Percentiles rank a stretch among this genome's conserved stretches.
Evolutionary conservation across 2,888 invertebrate species (phyloP).

Genomic region (Acleris sparsana): DNA sequence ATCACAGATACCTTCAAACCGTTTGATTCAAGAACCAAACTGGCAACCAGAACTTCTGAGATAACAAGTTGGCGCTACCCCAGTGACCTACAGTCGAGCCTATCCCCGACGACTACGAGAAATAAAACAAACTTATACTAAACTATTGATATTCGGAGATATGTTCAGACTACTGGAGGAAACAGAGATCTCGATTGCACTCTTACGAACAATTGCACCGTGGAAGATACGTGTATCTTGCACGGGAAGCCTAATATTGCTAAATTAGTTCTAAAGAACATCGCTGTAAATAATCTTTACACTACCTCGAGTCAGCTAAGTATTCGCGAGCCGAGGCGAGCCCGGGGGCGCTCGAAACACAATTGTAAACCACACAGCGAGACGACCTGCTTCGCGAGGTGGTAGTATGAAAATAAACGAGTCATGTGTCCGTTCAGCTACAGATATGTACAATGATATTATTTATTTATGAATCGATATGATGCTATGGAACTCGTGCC

Average conservation of each 20-base stretch:
- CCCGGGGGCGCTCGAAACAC: neutral
- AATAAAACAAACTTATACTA: constrained; percentile 34
- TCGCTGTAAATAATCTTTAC: constrained; percentile 27
- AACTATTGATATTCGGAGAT: constrained; percentile 36
- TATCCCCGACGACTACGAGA: neutral
- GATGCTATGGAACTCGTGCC: constrained; percentile 29
- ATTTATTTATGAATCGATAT: constrained; percentile 46
- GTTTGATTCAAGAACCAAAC: neutral
- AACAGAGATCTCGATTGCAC: constrained; percentile 35
- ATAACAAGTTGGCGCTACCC: neutral
- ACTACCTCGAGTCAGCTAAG: neutral
- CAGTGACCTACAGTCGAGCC: neutral
- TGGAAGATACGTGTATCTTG: constrained; percentile 14
- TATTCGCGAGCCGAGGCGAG: neutral
- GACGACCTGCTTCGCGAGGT: constrained; percentile 19
- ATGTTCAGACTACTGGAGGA: constrained; percentile 29
- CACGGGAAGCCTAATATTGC: constrained; percentile 31
- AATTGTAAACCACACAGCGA: neutral
- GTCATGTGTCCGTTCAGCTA: constrained; percentile 26
- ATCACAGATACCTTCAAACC: neutral
- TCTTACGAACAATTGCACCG: constrained; percentile 11
- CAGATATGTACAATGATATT: constrained; percentile 52
- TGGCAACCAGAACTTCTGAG: neutral
- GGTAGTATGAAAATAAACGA: constrained; percentile 9
- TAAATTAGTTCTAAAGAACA: constrained; percentile 24